Evolutionary conservation across 2,797 vertebrate species (phyloP).

Genomic region (Sebastes dallii): DNA sequence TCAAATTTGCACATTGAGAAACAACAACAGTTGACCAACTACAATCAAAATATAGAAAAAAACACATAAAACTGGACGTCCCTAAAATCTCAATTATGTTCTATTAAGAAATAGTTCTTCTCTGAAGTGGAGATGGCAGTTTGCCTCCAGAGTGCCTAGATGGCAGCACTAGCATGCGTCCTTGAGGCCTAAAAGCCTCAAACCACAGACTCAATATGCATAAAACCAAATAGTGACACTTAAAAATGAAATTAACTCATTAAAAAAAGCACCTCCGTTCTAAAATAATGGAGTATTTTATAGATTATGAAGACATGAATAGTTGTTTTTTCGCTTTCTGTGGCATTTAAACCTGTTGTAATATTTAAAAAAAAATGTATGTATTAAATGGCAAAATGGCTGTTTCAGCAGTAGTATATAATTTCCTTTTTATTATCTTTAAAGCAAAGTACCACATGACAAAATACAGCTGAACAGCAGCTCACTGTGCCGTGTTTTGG

Average conservation of each 20-base stretch:
- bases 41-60: neutral
- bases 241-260: neutral
- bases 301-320: neutral
- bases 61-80: neutral
- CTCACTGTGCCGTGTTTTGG: constrained; percentile 21
- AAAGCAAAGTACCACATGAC: neutral
- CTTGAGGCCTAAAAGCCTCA: neutral
- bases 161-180: constrained; percentile 68
- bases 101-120: neutral
- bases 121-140: constrained; percentile 8
- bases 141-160: constrained; percentile 43
- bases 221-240: neutral
- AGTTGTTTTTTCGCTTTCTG: neutral
- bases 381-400: neutral
- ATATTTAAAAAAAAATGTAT: neutral
- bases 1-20: too few relatives aligned
- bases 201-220: neutral
- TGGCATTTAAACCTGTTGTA: neutral
- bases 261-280: neutral
- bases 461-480: constrained; percentile 5
- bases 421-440: neutral
- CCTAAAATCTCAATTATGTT: neutral
- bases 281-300: neutral
- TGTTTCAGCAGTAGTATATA: neutral
- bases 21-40: neutral